Percentiles rank a stretch among this genome's conserved stretches.
Conservation (phyloP, 2,888 invertebrate genomes). For the Drosophila austrosaltans region DNA sequence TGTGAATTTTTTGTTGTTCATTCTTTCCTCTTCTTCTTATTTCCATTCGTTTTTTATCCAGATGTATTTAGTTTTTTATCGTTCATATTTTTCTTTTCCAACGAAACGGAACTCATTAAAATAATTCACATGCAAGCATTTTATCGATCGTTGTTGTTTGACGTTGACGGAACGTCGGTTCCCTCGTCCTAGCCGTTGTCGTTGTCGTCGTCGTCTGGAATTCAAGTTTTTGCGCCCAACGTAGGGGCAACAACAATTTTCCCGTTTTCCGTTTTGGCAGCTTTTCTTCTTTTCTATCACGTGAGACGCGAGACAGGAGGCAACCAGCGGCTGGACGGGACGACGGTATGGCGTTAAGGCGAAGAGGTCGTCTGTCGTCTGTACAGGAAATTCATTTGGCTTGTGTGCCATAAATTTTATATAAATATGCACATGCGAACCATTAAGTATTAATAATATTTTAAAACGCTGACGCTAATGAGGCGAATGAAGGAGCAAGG, state of each 20-base stretch:
- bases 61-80: conserved; percentile 73
- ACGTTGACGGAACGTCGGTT: conserved; percentile 75
- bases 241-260: conserved; percentile 61
- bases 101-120: conserved; percentile 78
- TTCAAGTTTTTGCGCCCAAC: conserved; percentile 57
- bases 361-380: conserved; percentile 46
- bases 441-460: conserved; percentile 77
- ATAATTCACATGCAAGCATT: conserved; percentile 78
- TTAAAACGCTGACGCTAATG: conserved; percentile 73
- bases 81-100: conserved; percentile 76
- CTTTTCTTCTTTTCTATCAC: conserved; percentile 53
- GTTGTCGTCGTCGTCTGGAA: conserved; percentile 44
- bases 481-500: conserved; percentile 48
- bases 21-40: conserved; percentile 11
- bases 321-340: not conserved
- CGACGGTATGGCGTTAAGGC: not conserved
- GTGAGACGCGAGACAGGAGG: conserved; percentile 34
- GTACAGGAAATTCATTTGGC: conserved; percentile 74
- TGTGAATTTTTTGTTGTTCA: conserved; percentile 15
- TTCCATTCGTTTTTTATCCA: conserved; percentile 45
- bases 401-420: conserved; percentile 52
- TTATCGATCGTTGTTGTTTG: conserved; percentile 73
- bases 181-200: conserved; percentile 16
- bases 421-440: conserved; percentile 48
- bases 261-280: conserved; percentile 68